phyloP scores from a whole-genome alignment of 2,888 invertebrate genomes.

The Mimachlamys varia region DNA sequence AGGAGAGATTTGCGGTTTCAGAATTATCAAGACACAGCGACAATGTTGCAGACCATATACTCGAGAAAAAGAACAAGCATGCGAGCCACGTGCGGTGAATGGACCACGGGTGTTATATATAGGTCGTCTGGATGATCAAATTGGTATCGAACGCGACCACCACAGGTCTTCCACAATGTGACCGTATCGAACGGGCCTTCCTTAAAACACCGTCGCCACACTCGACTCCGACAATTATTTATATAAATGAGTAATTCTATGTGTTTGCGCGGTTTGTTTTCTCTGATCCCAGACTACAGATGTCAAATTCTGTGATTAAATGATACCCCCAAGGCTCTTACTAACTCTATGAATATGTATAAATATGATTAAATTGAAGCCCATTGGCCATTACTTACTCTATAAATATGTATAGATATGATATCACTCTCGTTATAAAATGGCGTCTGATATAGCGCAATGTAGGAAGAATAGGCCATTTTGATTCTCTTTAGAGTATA shows the following conservation, averaged over 20 bases:
- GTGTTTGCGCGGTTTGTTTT: not conserved
- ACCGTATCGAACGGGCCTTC: not conserved
- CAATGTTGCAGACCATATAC: not conserved
- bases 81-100: not conserved
- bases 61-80: not conserved
- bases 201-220: not conserved
- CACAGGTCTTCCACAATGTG: not conserved
- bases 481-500: too few relatives aligned
- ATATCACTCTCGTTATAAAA: too few relatives aligned
- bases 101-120: constrained; percentile 1
- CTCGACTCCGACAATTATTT: not conserved
- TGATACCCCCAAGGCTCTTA: not conserved
- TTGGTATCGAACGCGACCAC: not conserved
- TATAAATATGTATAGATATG: too few relatives aligned
- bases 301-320: constrained; percentile 15
- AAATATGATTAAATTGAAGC: not conserved
- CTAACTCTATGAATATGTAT: not conserved
- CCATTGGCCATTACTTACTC: too few relatives aligned
- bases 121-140: constrained; percentile 28
- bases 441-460: too few relatives aligned
- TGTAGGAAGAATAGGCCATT: too few relatives aligned
- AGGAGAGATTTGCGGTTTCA: not conserved
- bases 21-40: not conserved
- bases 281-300: constrained; percentile 17
- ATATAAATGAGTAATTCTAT: not conserved